Conservation (phyloP, 2,113 vertebrate genomes). For the Natator depressus region DNA sequence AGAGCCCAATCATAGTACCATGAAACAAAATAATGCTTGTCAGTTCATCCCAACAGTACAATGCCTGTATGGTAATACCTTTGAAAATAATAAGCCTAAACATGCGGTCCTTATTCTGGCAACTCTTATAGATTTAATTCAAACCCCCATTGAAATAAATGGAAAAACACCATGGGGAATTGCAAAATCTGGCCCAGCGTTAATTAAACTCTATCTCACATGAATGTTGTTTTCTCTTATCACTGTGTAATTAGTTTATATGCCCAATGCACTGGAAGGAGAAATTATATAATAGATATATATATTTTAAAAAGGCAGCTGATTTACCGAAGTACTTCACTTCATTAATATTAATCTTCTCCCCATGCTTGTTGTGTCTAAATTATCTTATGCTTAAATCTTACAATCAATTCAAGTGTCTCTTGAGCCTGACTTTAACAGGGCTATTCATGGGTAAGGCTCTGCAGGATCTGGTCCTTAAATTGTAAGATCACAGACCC, state of each 20-base stretch:
- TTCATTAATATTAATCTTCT: neutral
- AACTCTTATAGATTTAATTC: neutral
- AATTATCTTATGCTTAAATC: neutral
- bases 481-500: neutral
- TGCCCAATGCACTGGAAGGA: neutral
- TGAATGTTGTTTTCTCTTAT: neutral
- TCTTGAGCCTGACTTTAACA: neutral
- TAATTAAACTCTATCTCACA: conserved; percentile 29
- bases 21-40: neutral
- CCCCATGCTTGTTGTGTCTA: neutral
- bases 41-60: neutral
- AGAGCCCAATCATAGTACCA: neutral
- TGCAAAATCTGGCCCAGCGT: neutral
- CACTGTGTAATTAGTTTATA: neutral
- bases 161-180: neutral
- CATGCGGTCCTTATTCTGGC: neutral
- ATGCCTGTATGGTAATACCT: neutral
- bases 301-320: neutral
- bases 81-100: neutral
- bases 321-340: neutral
- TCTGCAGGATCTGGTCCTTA: neutral
- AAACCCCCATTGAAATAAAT: neutral
- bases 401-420: neutral
- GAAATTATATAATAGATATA: neutral
- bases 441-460: neutral